Conservation (phyloP, 2,888 invertebrate species). For the Melanostoma scalare region DNA sequence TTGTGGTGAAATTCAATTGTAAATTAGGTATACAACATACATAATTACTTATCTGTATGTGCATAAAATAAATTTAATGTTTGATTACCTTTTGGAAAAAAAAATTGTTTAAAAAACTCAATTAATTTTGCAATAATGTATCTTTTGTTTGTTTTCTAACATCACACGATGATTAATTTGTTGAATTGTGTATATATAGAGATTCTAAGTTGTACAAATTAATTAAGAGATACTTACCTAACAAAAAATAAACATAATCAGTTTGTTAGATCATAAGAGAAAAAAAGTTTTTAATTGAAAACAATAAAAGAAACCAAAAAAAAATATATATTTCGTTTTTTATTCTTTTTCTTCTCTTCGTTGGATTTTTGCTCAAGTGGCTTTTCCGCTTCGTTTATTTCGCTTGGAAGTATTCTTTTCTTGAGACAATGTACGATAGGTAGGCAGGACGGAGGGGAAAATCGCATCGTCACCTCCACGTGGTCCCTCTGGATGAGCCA, state of each 20-base stretch:
- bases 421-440: slow-evolving; percentile 2
- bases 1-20: slow-evolving; percentile 60
- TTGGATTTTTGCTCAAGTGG: slow-evolving; percentile 5
- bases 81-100: slow-evolving; percentile 8
- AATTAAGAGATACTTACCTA: slow-evolving; percentile 29
- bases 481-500: slow-evolving; percentile 37
- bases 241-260: slow-evolving; percentile 33
- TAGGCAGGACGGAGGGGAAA: slow-evolving; percentile 19
- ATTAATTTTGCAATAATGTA: slow-evolving; percentile 66
- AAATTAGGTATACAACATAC: not conserved
- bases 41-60: not conserved
- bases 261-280: slow-evolving; percentile 59
- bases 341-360: slow-evolving; percentile 12
- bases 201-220: slow-evolving; percentile 1
- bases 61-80: not conserved
- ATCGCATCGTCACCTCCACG: slow-evolving; percentile 35
- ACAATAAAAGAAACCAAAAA: slow-evolving; percentile 28
- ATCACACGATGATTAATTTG: slow-evolving; percentile 40
- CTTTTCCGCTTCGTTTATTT: not conserved
- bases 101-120: slow-evolving; percentile 19
- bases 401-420: not conserved
- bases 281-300: slow-evolving; percentile 26
- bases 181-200: slow-evolving; percentile 12
- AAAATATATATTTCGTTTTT: slow-evolving; percentile 1
- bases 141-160: slow-evolving; percentile 29